phyloP scores from a whole-genome alignment of 2,797 vertebrate genomes.

The Alca torda region DNA sequence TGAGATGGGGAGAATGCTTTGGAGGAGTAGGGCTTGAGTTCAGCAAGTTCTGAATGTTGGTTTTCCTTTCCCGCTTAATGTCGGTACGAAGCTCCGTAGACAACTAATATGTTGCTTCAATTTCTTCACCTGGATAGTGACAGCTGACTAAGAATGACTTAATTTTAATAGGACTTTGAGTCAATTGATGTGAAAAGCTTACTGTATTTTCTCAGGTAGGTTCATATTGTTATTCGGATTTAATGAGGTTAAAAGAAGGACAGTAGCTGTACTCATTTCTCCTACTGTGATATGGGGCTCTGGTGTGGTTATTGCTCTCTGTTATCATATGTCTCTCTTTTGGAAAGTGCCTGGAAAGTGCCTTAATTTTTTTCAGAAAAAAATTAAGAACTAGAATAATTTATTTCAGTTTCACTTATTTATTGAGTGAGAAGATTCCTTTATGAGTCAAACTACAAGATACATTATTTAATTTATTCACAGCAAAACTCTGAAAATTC shows the following conservation, averaged over 20 bases:
- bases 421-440: not conserved
- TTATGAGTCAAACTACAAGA: not conserved
- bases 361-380: not conserved
- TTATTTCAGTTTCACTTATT: not conserved
- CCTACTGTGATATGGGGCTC: not conserved
- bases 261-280: accelerated
- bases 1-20: not conserved
- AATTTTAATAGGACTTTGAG: not conserved
- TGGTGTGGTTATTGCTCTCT: not conserved
- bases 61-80: not conserved
- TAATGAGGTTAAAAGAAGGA: not conserved
- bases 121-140: not conserved
- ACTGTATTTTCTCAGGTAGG: not conserved
- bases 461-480: not conserved
- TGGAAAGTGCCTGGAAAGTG: not conserved
- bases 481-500: not conserved
- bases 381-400: not conserved
- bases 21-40: not conserved
- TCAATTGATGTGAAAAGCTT: not conserved
- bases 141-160: not conserved
- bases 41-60: not conserved
- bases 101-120: not conserved
- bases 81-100: not conserved
- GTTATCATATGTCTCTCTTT: not conserved
- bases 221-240: not conserved